Evolutionary conservation across 2,113 vertebrate genomes (phyloP), one percentile per base, ranked within the genome.

Genomic region (Theristicus caerulescens): DNA sequence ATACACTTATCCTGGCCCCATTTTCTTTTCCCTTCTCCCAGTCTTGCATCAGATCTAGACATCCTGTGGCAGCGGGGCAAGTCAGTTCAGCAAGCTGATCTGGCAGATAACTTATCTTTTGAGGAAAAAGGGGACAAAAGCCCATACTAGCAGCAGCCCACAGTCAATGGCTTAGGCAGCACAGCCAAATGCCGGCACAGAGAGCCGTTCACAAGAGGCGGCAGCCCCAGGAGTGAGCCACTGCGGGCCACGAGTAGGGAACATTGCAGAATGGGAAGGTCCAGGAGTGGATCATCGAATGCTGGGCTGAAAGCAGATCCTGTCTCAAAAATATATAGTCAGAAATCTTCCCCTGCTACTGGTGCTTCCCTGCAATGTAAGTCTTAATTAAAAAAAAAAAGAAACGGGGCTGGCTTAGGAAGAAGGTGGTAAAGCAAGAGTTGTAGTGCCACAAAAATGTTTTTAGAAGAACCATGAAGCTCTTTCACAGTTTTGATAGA

Each of bases 401-500:
- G 2, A 40, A 69, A 46, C 2, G 1, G 3, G 22, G 24, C 29
- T 84, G 46, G 29, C 11, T 88, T 59, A 55, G 42, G 46, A 79
- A 89, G 31, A 87, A 93, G 15, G 4, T 42, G 26, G 46, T 36
- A 79, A 82, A 66, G 9, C 26, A 86, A 82, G 71, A 89, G 13
- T 47, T 79, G 52, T 34, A 87, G n/a, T 85, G 49, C 9, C 70
- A 91, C 31, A 13, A 82, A 76, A 93, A 82, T 72, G 34, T 96
- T 93, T 91, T 22, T 22, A 82, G 70, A 93, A 80, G 54, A 85
- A 52, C 58, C 70, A 91, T 36, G 16, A 93, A 91, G 29, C 49
- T 85, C 5, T 76, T 94, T 93, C 66, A 84, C 76, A 79, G 82
- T 92, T 97, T 92, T 85, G 78, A 77, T 73, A 77, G 49, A 82